Evolutionary conservation across 2,113 vertebrate species (phyloP).

Genomic region (Pollachius pollachius): DNA sequence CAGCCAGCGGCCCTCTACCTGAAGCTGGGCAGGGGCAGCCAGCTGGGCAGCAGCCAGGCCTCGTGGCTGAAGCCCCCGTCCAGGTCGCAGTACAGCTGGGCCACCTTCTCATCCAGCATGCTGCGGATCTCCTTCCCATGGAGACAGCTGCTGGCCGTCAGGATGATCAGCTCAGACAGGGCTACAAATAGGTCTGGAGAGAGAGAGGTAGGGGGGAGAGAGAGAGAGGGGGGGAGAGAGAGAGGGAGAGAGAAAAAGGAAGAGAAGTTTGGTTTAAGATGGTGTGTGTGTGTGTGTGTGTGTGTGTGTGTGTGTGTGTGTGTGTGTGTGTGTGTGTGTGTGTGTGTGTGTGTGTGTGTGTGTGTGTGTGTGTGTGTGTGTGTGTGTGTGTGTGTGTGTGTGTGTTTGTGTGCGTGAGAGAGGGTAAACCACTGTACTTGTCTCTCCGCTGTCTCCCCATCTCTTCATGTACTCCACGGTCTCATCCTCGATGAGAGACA

Average conservation of each 20-base stretch:
- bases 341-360: not conserved
- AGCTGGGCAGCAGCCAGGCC: conserved; percentile 93
- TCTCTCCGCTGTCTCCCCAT: conserved; percentile 92
- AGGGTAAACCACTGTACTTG: conserved; percentile 73
- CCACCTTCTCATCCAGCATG: conserved; percentile 84
- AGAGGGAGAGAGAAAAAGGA: not conserved
- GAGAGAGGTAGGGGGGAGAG: not conserved
- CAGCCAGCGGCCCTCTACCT: conserved; percentile 73
- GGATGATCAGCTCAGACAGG: conserved; percentile 93
- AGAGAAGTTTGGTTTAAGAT: too few relatives aligned
- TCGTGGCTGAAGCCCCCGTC: conserved; percentile 93
- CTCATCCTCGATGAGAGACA: conserved; percentile 89
- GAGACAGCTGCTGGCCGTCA: conserved; percentile 94
- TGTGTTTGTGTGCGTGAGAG: not conserved
- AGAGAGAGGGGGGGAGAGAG: not conserved
- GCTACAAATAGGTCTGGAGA: conserved; percentile 91
- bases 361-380: not conserved
- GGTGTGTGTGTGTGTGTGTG: too few relatives aligned
- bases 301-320: not conserved
- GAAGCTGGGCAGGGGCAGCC: conserved; percentile 97
- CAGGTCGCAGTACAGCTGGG: conserved; percentile 91
- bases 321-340: not conserved
- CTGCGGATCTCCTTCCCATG: conserved; percentile 92
- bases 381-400: not conserved
- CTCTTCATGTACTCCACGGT: conserved; percentile 87